Base-by-base conservation (phyloP, 2,888 invertebrate species). In the Agriopis leucophaearia region DNA sequence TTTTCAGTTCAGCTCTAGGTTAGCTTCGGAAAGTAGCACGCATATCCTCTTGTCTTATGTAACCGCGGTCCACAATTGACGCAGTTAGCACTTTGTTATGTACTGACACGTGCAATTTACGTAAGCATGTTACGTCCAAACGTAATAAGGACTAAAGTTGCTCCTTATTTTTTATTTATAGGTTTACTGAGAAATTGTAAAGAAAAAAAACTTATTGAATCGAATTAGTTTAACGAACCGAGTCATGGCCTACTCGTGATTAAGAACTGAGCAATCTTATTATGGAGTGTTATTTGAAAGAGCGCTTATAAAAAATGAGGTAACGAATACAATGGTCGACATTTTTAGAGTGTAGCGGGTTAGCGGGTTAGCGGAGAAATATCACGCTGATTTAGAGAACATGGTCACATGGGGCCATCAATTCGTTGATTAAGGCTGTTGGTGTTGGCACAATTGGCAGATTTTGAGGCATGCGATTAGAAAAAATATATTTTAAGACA, bases 281-380 rank as follows among this genome's bases (percentile, higher is more conserved):
- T 78, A 77, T 72, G 72, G 71, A 73, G 73, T 78, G 70, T 80
- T 76, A 75, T 74, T 76, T 75, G 74, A 66, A 69, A 80, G 74
- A 78, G 72, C 71, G 61, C 48, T 73, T 75, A 75, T 75, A 86
- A 85, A 88, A 88, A 89, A 86, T 85, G 84, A 87, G 86, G 88
- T 81, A 89, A 88, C 72, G 80, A 82, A 85, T 78, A 81, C 86
- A 83, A 81, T 82, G 81, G 79, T 81, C 78, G 76, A 71, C 76
- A 78, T 75, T 77, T 74, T 78, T 79, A 77, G 69, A 64, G 27
- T 69, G 59, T 62, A 73, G 67, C 74, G 58, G 89, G 90, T 90
- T 85, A 91, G 82, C 85, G 75, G 89, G 88, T 88, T 87, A 88
- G 76, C 80, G 70, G 73, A 72, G 59, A 74, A 75, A 73, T 73